A percentile compares a stretch with the other conserved stretches of the same genome.
Evolutionary conservation across 2,113 vertebrate genomes (phyloP).

Genomic region (Salvelinus fontinalis): DNA sequence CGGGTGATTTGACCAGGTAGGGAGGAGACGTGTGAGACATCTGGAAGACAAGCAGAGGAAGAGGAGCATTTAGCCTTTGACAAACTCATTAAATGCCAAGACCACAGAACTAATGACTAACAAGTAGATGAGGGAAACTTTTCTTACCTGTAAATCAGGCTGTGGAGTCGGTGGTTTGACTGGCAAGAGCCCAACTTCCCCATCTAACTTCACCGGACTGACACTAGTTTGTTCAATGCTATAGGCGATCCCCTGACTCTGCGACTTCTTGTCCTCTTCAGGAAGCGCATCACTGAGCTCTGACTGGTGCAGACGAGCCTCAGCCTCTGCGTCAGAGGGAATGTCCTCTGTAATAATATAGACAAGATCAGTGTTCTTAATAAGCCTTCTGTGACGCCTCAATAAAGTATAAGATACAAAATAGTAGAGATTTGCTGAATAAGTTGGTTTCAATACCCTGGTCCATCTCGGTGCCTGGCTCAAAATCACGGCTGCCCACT

Average conservation of each 20-base stretch:
- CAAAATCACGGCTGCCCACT: constrained; percentile 83
- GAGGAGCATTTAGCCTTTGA: neutral
- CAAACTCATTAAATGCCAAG: neutral
- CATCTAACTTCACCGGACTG: constrained; percentile 43
- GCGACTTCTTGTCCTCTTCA: constrained; percentile 61
- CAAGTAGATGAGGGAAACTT: neutral
- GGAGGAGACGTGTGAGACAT: constrained; percentile 31
- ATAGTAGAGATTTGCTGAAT: too few species aligned
- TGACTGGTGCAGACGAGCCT: constrained; percentile 71
- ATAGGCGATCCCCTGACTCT: constrained; percentile 57
- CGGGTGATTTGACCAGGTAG: constrained; percentile 63
- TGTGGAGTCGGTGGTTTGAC: constrained; percentile 39
- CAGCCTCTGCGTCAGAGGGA: constrained; percentile 86
- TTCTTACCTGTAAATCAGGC: constrained; percentile 50
- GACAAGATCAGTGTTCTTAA: neutral
- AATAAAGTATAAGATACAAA: neutral
- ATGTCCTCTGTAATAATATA: constrained; percentile 78
- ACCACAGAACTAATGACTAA: neutral
- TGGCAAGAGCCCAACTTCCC: constrained; percentile 57
- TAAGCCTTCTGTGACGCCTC: neutral
- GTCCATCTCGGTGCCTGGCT: constrained; percentile 88
- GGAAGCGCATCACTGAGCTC: constrained; percentile 34
- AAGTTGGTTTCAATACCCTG: constrained; percentile 73
- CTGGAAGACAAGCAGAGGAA: constrained; percentile 41
- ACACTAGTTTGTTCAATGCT: constrained; percentile 50